phyloP scores from a whole-genome alignment of 2,797 vertebrate genomes.

The Onychomys leucogaster region DNA sequence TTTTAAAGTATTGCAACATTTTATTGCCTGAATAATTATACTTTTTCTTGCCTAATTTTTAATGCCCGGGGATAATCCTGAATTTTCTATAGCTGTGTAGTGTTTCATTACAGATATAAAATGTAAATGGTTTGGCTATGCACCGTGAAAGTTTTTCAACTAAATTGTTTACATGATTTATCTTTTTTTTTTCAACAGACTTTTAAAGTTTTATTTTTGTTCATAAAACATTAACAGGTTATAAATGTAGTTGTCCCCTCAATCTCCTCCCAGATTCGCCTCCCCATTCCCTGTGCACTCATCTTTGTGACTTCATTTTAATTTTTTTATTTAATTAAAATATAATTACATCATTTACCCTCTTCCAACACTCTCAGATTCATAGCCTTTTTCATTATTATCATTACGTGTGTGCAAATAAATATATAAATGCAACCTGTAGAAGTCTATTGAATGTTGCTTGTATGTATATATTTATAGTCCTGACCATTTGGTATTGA shows the following conservation, averaged over 20 bases:
- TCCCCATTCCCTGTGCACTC: background rate
- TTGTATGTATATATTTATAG: background rate
- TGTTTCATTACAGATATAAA: background rate
- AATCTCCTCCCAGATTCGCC: background rate
- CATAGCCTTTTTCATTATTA: background rate
- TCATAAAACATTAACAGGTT: background rate
- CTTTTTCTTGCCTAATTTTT: slow-evolving; percentile 8
- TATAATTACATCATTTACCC: background rate
- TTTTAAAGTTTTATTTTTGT: background rate
- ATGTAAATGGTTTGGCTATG: background rate
- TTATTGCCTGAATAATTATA: background rate
- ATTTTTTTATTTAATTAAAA: slow-evolving; percentile 10
- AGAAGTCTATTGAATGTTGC: background rate
- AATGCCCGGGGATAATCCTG: background rate
- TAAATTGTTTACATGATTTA: slow-evolving; percentile 35
- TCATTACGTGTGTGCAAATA: background rate
- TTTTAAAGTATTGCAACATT: background rate
- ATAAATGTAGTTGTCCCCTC: background rate
- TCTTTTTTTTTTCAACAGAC: slow-evolving; percentile 1
- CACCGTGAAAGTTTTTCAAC: slow-evolving; percentile 10
- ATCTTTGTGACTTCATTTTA: background rate
- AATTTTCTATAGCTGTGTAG: background rate
- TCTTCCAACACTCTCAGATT: background rate
- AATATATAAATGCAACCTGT: background rate
- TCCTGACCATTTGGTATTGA: background rate